These are phyloP conservation scores for Paguma larvata DNA, from an alignment of 2,797 vertebrate species.

Conservation along the genomic window DNA sequence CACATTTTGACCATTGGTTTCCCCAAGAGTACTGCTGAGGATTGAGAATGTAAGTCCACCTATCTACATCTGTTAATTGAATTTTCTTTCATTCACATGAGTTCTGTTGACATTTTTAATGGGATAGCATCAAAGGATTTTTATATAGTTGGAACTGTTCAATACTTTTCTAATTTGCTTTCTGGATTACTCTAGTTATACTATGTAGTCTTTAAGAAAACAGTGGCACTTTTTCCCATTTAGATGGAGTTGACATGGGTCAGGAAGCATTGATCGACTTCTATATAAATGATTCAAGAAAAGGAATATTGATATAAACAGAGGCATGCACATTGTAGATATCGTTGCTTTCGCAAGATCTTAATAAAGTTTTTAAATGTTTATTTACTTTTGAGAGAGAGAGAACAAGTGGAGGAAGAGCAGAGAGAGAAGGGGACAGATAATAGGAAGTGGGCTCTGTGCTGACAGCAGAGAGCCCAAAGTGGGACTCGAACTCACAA, in stretches of 20 bases:
- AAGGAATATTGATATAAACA: neutral
- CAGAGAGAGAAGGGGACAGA: no score
- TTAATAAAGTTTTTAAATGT: neutral
- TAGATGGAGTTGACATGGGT: neutral
- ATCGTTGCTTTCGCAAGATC: neutral
- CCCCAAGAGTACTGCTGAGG: neutral
- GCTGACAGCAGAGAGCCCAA: no score
- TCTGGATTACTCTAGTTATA: neutral
- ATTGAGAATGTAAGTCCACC: neutral
- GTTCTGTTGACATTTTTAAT: slow-evolving; percentile 6
- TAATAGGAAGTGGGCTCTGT: no score
- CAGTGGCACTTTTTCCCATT: neutral
- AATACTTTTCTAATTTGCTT: neutral
- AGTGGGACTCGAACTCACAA: no score
- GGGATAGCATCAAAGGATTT: neutral
- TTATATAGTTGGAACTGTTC: neutral
- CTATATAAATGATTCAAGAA: neutral
- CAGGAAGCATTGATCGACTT: neutral
- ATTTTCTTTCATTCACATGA: neutral
- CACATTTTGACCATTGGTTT: neutral
- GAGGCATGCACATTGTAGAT: neutral
- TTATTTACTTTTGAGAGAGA: no score
- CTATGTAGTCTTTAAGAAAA: neutral
- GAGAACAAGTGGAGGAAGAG: no score
- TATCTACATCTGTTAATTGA: neutral